Evolutionary conservation across 1,140 invertebrate species (phyloP), one percentile per base, ranked within the genome.

Genomic region (Drosophila truncata): DNA sequence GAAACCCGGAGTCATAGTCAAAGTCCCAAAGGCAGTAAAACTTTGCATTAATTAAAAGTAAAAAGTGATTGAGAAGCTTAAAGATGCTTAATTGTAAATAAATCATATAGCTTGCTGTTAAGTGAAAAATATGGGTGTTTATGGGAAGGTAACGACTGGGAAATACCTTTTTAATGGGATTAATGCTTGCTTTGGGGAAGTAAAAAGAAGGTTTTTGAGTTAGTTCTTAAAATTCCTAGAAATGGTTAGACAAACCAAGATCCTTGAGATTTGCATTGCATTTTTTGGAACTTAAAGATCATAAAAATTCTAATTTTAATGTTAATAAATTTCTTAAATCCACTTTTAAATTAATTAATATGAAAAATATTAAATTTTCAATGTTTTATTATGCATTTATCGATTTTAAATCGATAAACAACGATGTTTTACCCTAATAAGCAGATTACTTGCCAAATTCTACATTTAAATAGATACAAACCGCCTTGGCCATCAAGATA

Each of bases 1-100:
- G 84, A 87, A 87, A 84, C 84, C 64, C 70, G 66, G 62, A 71
- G 71, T 42, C 46, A 62, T 33, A 71, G 63, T 46, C 31, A 72
- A 54, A 71, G 46, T 25, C 23, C 14, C 31, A 10, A 14, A 66
- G 62, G 62, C 64, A 62, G 54, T 62, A 57, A 37, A 70, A 78
- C 57, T 90, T 75, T 74, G 84, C 67, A 88, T 88, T 78, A 80
- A 88, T 88, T 88, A 81, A 41, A 80, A 65, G 57, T 57, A 76
- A 66, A 81, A 81, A 86, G 60, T 87, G 65, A 87, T 86, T 67
- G 82, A 75, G 67, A 65, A 63, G 61, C 35, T 80, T 70, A 75
- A 84, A 88, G 63, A 55, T 80, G 60, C 49, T 88, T 84, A 75
- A 74, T 80, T 67, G 47, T 46, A 84, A 78, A 90, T 78, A 88